Conservation (phyloP, 1,140 invertebrate species). For the Chelonus insularis region DNA sequence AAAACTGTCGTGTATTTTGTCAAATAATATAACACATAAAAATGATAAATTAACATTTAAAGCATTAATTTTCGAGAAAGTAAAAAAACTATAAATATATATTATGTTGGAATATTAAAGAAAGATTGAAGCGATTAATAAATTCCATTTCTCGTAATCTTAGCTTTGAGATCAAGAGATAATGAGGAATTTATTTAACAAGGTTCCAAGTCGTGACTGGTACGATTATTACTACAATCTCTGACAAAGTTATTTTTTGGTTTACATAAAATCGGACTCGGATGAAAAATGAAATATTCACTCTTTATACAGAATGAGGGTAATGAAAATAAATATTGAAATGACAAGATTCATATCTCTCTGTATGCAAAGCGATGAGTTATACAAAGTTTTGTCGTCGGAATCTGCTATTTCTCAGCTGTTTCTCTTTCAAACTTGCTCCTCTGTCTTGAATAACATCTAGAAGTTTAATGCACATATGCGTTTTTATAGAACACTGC, state of each 20-base stretch:
- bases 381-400: not conserved
- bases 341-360: slow-evolving; percentile 1
- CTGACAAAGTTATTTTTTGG: no score
- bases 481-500: not conserved
- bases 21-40: not conserved
- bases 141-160: slow-evolving; percentile 2
- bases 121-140: no score
- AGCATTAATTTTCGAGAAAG: no score
- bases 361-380: not conserved
- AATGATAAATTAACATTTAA: no score
- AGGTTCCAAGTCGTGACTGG: slow-evolving; percentile 14
- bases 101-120: no score
- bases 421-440: slow-evolving; percentile 6
- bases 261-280: no score
- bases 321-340: not conserved
- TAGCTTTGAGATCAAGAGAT: not conserved
- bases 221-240: not conserved
- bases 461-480: not conserved
- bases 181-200: not conserved
- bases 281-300: not conserved
- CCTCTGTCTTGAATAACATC: slow-evolving; percentile 15
- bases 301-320: not conserved
- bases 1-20: not conserved
- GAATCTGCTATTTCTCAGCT: not conserved
- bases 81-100: no score